Percentiles rank a stretch among this genome's conserved stretches.
Conservation (phyloP, 2,888 invertebrate species). For the Ennomos fuscantarius region DNA sequence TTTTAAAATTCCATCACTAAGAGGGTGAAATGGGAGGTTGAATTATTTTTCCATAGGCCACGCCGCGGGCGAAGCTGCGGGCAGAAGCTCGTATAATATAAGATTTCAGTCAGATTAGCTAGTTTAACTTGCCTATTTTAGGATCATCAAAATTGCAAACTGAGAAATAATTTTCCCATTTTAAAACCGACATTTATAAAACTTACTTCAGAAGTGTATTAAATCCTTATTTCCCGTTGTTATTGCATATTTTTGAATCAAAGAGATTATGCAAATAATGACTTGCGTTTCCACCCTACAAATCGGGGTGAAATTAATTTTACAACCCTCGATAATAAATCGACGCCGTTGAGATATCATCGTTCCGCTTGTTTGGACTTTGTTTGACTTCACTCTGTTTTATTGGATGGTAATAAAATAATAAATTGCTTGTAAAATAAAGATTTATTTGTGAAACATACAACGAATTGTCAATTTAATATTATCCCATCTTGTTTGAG, state of each 20-base stretch:
- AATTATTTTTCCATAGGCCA: no score
- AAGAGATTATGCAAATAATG: conserved; percentile 65
- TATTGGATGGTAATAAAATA: conserved; percentile 15
- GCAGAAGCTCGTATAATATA: no score
- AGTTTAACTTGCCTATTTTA: no score
- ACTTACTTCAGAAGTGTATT: conserved; percentile 32
- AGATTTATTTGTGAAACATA: neutral
- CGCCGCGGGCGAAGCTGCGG: no score
- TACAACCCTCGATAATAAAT: conserved; percentile 33
- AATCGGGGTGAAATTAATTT: conserved; percentile 36
- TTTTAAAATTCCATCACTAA: no score
- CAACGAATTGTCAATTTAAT: no score
- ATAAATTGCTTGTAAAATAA: conserved; percentile 17
- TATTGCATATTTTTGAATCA: conserved; percentile 60
- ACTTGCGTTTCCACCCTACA: conserved; percentile 36
- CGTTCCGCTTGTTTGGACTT: conserved; percentile 32
- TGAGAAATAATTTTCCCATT: no score
- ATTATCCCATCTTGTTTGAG: no score
- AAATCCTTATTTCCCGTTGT: conserved; percentile 47
- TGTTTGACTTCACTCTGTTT: conserved; percentile 32
- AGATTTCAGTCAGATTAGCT: no score
- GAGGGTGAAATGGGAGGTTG: no score
- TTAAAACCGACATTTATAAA: no score
- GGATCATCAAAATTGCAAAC: no score
- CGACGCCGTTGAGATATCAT: conserved; percentile 29